Evolutionary conservation across 2,113 vertebrate genomes (phyloP).

Genomic region (Osmerus mordax): DNA sequence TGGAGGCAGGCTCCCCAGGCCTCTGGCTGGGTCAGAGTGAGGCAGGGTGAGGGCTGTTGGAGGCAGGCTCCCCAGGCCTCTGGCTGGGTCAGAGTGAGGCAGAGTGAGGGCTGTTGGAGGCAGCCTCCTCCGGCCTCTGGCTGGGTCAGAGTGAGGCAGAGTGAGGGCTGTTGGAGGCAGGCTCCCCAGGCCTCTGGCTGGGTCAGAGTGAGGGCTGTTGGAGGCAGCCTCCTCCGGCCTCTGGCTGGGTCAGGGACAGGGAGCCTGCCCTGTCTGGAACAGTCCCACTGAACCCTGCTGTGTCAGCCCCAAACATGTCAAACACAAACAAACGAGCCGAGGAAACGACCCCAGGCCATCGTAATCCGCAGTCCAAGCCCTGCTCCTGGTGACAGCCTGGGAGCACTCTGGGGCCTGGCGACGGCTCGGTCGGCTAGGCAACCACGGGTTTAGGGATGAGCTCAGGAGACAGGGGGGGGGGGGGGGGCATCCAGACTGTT

Average conservation of each 20-base stretch:
- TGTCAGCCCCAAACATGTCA: background rate
- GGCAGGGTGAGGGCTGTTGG: no score
- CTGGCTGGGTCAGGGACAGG: background rate
- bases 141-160: no score
- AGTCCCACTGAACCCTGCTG: background rate
- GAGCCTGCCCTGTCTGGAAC: constrained; percentile 1
- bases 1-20: no score
- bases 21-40: no score
- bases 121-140: no score
- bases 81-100: background rate
- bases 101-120: no score
- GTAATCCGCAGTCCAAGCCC: background rate
- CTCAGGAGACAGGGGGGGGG: constrained; percentile 3
- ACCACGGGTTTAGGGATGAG: constrained; percentile 5
- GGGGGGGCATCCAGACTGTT: background rate
- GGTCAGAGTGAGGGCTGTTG: no score
- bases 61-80: no score
- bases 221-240: no score
- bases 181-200: background rate
- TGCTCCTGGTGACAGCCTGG: constrained; percentile 9
- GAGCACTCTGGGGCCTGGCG: background rate
- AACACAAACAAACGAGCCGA: background rate
- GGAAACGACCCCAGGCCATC: background rate
- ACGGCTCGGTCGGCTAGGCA: background rate
- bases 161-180: no score